phyloP scores from a whole-genome alignment of 2,797 vertebrate species.

The Distichodus sexfasciatus region DNA sequence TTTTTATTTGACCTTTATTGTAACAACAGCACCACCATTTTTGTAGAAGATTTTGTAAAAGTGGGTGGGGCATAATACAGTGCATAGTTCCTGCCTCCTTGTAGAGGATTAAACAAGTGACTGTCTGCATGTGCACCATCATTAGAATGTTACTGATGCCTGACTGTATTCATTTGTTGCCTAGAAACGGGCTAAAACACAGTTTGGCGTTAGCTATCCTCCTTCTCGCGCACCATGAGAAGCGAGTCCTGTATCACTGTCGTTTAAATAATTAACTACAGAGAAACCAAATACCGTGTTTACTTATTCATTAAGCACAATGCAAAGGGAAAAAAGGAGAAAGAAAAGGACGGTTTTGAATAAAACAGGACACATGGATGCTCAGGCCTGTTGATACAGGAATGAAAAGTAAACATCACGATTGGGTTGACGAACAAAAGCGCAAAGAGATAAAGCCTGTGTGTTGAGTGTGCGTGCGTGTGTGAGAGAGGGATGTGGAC shows the following conservation, averaged over 20 bases:
- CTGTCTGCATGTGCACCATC: conserved; percentile 65
- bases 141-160: conserved; percentile 80
- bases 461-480: conserved; percentile 1
- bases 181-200: conserved; percentile 77
- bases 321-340: conserved; percentile 50
- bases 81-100: no score
- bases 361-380: conserved; percentile 49
- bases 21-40: no score
- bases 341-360: conserved; percentile 45
- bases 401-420: conserved; percentile 41
- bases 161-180: conserved; percentile 79
- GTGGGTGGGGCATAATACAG: no score
- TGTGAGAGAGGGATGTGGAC: conserved; percentile 39
- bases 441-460: conserved; percentile 1
- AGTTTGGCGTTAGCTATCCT: conserved; percentile 63
- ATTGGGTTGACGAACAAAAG: conserved; percentile 38
- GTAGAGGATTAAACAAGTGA: no score
- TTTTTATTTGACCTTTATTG: no score
- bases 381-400: conserved; percentile 24
- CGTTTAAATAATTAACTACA: conserved; percentile 79
- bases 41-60: no score
- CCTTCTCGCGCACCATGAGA: conserved; percentile 67
- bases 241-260: conserved; percentile 76
- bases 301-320: conserved; percentile 76
- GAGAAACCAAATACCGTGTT: conserved; percentile 79